Evolutionary conservation across 2,888 invertebrate genomes (phyloP).

Genomic region (Hemaris fuciformis): DNA sequence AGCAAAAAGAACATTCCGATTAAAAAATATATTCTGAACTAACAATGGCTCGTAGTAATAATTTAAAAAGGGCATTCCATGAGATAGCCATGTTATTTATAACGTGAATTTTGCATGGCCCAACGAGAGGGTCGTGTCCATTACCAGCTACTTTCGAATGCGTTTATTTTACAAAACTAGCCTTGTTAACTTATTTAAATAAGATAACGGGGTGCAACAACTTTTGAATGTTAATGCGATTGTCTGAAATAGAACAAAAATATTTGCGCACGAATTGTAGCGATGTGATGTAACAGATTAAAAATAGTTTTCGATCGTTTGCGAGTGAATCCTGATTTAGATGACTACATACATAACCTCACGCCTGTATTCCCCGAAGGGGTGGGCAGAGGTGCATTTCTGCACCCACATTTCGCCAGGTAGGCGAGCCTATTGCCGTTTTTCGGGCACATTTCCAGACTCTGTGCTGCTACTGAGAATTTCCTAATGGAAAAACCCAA

Average conservation of each 20-base stretch:
- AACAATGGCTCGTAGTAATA: neutral
- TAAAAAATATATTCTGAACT: neutral
- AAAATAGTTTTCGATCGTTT: too few species aligned
- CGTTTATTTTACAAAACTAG: conserved; percentile 1
- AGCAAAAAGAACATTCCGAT: neutral
- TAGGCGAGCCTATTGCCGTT: too few species aligned
- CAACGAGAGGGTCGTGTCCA: neutral
- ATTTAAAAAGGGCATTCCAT: neutral
- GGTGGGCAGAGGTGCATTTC: too few species aligned
- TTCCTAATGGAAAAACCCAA: too few species aligned
- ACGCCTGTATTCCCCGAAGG: too few species aligned
- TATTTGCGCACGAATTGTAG: neutral
- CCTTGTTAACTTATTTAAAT: conserved; percentile 1
- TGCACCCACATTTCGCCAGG: too few species aligned
- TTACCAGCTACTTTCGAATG: neutral
- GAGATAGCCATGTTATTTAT: neutral
- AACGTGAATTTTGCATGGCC: neutral
- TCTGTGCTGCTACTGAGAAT: too few species aligned
- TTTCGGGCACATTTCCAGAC: too few species aligned
- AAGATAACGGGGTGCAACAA: conserved; percentile 3
- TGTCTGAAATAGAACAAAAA: neutral
- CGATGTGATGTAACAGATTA: neutral
- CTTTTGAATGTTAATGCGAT: neutral
- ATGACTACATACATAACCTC: too few species aligned
- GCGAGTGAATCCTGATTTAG: too few species aligned